Base-by-base conservation (phyloP, 2,113 vertebrate genomes). In the Macquaria australasica region DNA sequence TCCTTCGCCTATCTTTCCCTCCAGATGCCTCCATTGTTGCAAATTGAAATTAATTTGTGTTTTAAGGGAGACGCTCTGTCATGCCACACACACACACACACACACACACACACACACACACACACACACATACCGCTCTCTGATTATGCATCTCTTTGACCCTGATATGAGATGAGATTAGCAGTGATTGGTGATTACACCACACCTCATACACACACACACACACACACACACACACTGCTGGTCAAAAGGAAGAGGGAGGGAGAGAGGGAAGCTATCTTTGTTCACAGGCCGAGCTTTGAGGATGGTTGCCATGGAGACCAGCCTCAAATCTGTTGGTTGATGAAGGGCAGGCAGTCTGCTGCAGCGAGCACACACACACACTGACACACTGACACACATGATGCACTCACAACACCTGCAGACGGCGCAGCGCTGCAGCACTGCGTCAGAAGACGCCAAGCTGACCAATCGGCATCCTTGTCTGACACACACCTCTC, bases 261-360 rank as follows among this genome's bases (percentile, higher is more conserved):
- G 79, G 51, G 51, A 51, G 55, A 10, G 82, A 64, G 77, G 79
- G 87, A 78, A 63, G 73, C 73, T 88, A 86, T 92, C 93, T 94
- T 95, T 94, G 89, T 95, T 93, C 91, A 77, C 78, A 73, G 64
- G 84, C 87, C 11, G 43, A 83, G 89, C 90, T 89, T 88, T 87
- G 85, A 91, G 78, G 67, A 87, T 43, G 85, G 95, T 96, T 94
- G 81, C 94, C 55, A 93, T 94, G 93, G 94, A 86, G 75, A 96
- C 86, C 69, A 66, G 75, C 76, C 77, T 93, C 74, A 83, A 85
- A 91, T 94, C 82, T 79, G 78, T 56, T 60, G 68, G 45, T 45
- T 73, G 92, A 92, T 88, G 88, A 90, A 91, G 91, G 88, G 66
- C 75, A 79, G 76, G 18, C 68, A 31, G 85, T 86, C 82, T 86